Evolutionary conservation across 2,888 invertebrate genomes (phyloP).

Genomic region (Apodemia zela): DNA sequence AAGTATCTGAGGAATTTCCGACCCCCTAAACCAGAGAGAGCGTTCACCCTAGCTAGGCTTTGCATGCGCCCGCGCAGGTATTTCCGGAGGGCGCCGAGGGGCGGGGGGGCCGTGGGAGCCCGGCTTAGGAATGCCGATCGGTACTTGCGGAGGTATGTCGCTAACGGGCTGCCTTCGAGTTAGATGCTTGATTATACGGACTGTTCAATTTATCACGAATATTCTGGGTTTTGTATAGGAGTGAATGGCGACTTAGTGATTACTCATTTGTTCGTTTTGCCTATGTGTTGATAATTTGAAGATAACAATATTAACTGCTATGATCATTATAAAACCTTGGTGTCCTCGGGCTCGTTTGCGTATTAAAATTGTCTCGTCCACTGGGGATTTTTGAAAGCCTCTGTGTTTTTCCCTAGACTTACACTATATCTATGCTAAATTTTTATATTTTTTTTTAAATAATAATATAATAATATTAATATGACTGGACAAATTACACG

Average conservation of each 20-base stretch:
- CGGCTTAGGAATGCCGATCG: conserved; percentile 52
- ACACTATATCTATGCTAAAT: too few species aligned
- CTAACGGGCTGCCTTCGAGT: conserved; percentile 40
- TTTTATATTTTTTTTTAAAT: too few species aligned
- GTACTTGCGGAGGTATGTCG: conserved; percentile 44
- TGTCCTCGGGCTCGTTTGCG: too few species aligned
- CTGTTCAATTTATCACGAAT: conserved; percentile 27
- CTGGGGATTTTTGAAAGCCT: too few species aligned
- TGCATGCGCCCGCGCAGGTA: conserved; percentile 65
- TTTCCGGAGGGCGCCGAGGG: conserved; percentile 49
- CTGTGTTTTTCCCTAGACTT: too few species aligned
- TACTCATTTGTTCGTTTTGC: not conserved
- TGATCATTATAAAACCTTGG: too few species aligned
- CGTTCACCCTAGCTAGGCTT: conserved; percentile 57
- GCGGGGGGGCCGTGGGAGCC: conserved; percentile 47
- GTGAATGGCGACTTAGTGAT: not conserved
- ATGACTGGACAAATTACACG: too few species aligned
- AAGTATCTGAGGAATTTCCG: conserved; percentile 41
- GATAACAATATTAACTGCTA: too few species aligned
- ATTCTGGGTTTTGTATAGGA: not conserved
- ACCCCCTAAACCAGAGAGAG: conserved; percentile 42
- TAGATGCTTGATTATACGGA: conserved; percentile 30
- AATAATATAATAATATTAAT: too few species aligned
- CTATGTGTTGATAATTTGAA: too few species aligned
- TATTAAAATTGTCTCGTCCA: too few species aligned